These are phyloP conservation scores for Drosophila pseudotalamancana DNA, from an alignment of 2,888 invertebrate genomes.

Conservation along the genomic window DNA sequence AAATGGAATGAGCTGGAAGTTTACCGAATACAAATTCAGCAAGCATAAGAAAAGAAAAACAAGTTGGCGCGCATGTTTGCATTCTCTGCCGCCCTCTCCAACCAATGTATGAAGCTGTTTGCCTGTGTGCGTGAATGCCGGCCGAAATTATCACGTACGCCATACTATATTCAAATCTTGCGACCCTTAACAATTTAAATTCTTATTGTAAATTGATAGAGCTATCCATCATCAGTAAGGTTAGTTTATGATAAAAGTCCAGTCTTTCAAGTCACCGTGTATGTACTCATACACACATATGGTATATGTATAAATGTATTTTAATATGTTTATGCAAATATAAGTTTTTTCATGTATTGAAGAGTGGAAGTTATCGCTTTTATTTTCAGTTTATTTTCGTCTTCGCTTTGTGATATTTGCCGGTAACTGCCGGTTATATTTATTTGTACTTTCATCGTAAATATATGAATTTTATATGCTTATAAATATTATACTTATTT, in stretches of 20 bases:
- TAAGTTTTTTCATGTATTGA: constrained; percentile 10
- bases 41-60: constrained; percentile 38
- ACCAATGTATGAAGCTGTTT: constrained; percentile 4
- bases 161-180: constrained; percentile 23
- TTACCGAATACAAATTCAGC: constrained; percentile 22
- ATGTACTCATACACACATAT: not conserved
- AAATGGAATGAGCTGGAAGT: constrained; percentile 42
- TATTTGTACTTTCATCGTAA: not conserved
- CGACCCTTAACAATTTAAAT: constrained; percentile 26
- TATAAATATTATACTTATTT: not conserved
- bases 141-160: constrained; percentile 67
- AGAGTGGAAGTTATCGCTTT: constrained; percentile 30
- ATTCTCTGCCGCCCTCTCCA: constrained; percentile 10
- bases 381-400: constrained; percentile 22
- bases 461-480: not conserved
- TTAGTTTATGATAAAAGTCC: too few relatives aligned
- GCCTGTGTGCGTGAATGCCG: constrained; percentile 58
- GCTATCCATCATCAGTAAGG: too few relatives aligned
- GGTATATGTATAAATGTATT: not conserved
- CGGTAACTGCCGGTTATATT: constrained; percentile 46
- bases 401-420: constrained; percentile 26
- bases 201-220: constrained; percentile 32
- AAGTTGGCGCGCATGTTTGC: constrained; percentile 56
- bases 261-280: too few relatives aligned
- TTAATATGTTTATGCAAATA: not conserved